These are phyloP conservation scores for Drosophila kepulauana DNA, from an alignment of 1,140 invertebrate genomes.

Conservation along the genomic window DNA sequence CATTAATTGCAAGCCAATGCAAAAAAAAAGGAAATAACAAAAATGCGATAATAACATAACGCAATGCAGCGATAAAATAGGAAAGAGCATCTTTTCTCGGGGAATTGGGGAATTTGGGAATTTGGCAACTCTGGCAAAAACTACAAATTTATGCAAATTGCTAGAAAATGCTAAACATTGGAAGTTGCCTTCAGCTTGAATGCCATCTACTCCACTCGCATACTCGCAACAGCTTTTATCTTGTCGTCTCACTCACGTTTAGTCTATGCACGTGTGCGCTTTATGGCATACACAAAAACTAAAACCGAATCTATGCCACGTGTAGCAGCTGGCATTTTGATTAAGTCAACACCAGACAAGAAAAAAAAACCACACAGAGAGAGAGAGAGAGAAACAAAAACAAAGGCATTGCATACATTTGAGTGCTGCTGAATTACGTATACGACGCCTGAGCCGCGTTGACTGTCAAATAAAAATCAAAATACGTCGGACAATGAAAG, in stretches of 20 bases:
- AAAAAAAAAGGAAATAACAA: neutral
- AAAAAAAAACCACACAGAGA: neutral
- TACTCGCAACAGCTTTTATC: neutral
- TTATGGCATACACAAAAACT: constrained; percentile 52
- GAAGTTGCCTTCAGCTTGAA: constrained; percentile 23
- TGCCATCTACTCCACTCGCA: neutral
- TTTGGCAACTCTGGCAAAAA: constrained; percentile 28
- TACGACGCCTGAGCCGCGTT: constrained; percentile 34
- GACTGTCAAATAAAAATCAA: constrained; percentile 52
- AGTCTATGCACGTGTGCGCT: constrained; percentile 62
- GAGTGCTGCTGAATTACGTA: constrained; percentile 33
- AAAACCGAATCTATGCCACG: constrained; percentile 41
- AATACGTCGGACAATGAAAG: constrained; percentile 45
- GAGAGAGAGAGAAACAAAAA: neutral
- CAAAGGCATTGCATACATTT: constrained; percentile 52
- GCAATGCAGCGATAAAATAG: constrained; percentile 13
- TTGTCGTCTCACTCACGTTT: constrained; percentile 9
- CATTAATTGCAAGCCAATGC: constrained; percentile 56
- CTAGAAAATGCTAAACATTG: constrained; percentile 51
- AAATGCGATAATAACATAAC: constrained; percentile 18
- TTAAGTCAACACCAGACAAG: constrained; percentile 43
- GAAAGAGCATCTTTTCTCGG: neutral
- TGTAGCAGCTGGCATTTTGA: constrained; percentile 59
- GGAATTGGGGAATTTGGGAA: constrained; percentile 31
- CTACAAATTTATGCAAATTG: constrained; percentile 65